Evolutionary conservation across 2,888 invertebrate genomes (phyloP), one percentile per base, ranked within the genome.

Genomic region (Trachelus tabidus): DNA sequence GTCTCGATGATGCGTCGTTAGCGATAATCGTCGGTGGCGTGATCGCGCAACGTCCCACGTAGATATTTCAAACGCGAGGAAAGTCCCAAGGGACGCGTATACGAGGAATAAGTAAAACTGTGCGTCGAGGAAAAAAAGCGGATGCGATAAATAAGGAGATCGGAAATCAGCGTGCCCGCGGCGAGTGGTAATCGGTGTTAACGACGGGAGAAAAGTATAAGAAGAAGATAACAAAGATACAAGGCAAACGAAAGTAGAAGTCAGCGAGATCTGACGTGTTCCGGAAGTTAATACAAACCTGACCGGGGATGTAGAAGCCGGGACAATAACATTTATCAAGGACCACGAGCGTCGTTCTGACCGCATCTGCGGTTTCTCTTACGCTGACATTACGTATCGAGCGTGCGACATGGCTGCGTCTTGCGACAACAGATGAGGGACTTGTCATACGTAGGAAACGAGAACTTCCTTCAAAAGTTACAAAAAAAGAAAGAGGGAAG

Each of bases 281-380:
- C 87, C 87, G 89, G 89, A 89, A 87, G 83, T 85, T 82, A 85
- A 56, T 56, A 56, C 6, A 56, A 23, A 56, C 31, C 73, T 83
- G 79, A 84, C 85, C 87, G 85, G 87, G 88, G 86, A 85, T 88
- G 84, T 81, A 85, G 84, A 79, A 83, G 73, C 73, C 84, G 84
- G 85, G 84, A 89, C 88, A 88, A 87, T 87, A 88, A 88, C 84
- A 85, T 87, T 89, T 89, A 87, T 88, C 86, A 83, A 81, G 79
- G 82, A 82, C 85, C 85, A 86, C 83, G 86, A 77, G 76, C 79
- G 73, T 80, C 80, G 79, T 81, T 79, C 71, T 79, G 78, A 89
- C 89, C 89, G 81, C 84, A 82, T 75, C 33, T 37, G 12, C 33
- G 75, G 74, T 74, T 40, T 56, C 30, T 40, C 31, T 68, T 12